A percentile compares a stretch with the other conserved stretches of the same genome.
Conservation (phyloP, 2,797 vertebrate genomes). For the Molossus alvarezi region DNA sequence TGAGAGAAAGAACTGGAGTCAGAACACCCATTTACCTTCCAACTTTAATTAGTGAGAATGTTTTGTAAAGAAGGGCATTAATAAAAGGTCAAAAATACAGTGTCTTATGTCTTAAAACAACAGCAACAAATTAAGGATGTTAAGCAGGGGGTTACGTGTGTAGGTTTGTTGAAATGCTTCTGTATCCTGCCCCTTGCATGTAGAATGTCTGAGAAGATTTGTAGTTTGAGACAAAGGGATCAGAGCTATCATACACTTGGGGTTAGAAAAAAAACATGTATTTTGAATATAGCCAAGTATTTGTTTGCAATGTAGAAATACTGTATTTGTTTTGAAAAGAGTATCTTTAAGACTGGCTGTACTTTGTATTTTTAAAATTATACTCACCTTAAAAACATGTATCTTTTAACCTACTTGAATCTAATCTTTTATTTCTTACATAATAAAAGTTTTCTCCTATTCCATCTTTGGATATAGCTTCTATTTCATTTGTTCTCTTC, state of each 20-base stretch:
- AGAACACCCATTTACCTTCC: conserved; percentile 31
- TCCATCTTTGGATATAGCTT: conserved; percentile 14
- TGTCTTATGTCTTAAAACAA: background rate
- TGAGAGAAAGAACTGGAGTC: background rate
- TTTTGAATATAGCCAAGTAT: conserved; percentile 17
- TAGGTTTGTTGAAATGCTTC: conserved; percentile 29
- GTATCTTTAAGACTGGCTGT: background rate
- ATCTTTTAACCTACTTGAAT: background rate
- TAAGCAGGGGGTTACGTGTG: background rate
- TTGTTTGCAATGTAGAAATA: conserved; percentile 40
- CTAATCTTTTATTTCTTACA: conserved; percentile 11
- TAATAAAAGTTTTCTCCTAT: background rate
- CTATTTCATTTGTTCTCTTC: background rate
- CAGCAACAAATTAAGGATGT: background rate
- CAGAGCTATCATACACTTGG: background rate
- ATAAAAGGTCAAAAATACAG: conserved; percentile 6
- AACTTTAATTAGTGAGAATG: background rate
- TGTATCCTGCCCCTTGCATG: background rate
- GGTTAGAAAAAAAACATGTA: conserved; percentile 13
- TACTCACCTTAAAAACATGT: background rate
- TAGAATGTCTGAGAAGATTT: background rate
- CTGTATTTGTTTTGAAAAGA: conserved; percentile 59
- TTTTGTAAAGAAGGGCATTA: conserved; percentile 29
- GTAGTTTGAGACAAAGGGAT: background rate
- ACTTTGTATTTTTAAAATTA: conserved; percentile 38